Evolutionary conservation across 1,140 invertebrate genomes (phyloP).

Genomic region (Drosophila micromelanica): DNA sequence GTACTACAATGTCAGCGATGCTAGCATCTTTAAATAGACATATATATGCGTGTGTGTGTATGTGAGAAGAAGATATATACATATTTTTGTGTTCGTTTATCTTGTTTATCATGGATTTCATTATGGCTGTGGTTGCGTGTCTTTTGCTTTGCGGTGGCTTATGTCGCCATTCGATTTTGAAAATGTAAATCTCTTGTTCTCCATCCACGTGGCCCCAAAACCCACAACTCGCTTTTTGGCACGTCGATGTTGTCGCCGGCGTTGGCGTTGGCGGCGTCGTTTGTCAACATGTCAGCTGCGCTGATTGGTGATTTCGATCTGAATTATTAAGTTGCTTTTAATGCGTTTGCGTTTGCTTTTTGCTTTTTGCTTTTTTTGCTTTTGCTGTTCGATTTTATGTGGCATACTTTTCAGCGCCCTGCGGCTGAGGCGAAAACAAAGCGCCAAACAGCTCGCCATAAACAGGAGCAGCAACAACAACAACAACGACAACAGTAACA

Average conservation of each 20-base stretch:
- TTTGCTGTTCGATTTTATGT: conserved; percentile 43
- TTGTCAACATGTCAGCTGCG: conserved; percentile 77
- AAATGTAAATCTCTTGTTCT: conserved; percentile 80
- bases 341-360: conserved; percentile 72
- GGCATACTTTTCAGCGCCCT: conserved; percentile 54
- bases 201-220: conserved; percentile 31
- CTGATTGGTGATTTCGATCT: conserved; percentile 81
- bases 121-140: conserved; percentile 76
- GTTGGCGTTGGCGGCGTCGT: conserved; percentile 60
- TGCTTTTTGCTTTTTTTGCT: neutral
- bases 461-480: conserved; percentile 8
- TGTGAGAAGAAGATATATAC: neutral
- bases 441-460: conserved; percentile 17
- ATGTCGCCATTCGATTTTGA: conserved; percentile 81
- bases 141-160: conserved; percentile 81
- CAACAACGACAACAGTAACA: conserved; percentile 2
- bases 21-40: too few relatives aligned
- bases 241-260: neutral
- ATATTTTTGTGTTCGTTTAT: conserved; percentile 61
- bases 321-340: conserved; percentile 82
- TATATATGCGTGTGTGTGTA: neutral
- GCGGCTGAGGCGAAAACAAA: conserved; percentile 30
- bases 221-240: neutral
- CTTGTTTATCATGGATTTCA: conserved; percentile 80
- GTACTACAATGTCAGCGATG: too few relatives aligned